phyloP scores from a whole-genome alignment of 2,797 vertebrate species.

The Muscicapa striata region DNA sequence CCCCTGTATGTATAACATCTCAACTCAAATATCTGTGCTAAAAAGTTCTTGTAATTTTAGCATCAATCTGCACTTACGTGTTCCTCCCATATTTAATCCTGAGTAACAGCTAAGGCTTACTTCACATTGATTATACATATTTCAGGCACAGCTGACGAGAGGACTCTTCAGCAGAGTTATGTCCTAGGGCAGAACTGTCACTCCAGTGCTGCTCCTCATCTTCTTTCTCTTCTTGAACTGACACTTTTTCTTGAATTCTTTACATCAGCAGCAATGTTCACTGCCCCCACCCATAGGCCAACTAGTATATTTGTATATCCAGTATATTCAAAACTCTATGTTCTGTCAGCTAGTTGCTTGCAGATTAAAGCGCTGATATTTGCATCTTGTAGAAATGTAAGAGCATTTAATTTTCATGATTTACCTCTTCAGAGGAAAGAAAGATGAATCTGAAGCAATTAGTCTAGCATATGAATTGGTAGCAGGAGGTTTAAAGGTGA shows the following conservation, averaged over 20 bases:
- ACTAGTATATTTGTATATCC: neutral
- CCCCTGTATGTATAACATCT: neutral
- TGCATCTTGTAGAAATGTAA: neutral
- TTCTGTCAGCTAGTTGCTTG: neutral
- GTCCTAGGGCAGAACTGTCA: constrained; percentile 23
- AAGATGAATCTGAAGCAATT: constrained; percentile 36
- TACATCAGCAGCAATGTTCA: constrained; percentile 16
- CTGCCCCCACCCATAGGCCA: neutral
- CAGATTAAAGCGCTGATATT: neutral
- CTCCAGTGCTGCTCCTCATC: neutral
- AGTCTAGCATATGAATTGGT: neutral
- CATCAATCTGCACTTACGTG: neutral
- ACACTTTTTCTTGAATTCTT: constrained; percentile 29
- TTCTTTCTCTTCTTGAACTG: constrained; percentile 23
- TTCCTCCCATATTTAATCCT: constrained; percentile 9
- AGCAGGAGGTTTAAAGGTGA: constrained; percentile 49
- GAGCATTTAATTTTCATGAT: neutral
- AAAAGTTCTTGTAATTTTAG: constrained; percentile 8
- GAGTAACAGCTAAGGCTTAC: constrained; percentile 9
- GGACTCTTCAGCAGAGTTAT: neutral
- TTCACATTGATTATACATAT: neutral
- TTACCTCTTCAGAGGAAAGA: constrained; percentile 10
- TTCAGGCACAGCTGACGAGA: neutral
- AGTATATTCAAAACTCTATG: neutral
- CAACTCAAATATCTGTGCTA: neutral